Conservation (phyloP, 2,113 vertebrate genomes). For the Actinemys pallida region DNA sequence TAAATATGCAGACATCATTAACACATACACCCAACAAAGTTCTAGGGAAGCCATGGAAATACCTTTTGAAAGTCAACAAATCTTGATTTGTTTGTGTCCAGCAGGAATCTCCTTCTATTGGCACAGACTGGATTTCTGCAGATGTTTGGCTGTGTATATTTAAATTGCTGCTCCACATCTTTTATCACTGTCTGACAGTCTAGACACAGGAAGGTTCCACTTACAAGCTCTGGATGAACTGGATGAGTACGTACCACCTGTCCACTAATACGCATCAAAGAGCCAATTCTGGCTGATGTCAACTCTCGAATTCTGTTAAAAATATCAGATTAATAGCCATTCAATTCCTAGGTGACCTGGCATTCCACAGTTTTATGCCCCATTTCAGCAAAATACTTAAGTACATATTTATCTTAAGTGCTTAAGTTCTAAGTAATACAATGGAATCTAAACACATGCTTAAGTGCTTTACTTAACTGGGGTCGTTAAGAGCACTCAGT, state of each 20-base stretch:
- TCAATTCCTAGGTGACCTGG: background rate
- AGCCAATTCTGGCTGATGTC: conserved; percentile 92
- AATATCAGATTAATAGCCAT: background rate
- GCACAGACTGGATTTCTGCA: conserved; percentile 97
- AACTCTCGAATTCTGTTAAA: conserved; percentile 92
- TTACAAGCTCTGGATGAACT: conserved; percentile 96
- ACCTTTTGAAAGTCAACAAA: conserved; percentile 99
- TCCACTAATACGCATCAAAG: conserved; percentile 94
- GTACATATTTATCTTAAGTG: too few relatives aligned
- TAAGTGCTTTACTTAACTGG: background rate
- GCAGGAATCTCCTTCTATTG: conserved; percentile 94
- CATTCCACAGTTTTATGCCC: background rate
- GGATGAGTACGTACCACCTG: conserved; percentile 98
- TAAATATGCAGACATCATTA: accelerated
- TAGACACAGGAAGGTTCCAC: conserved; percentile 94
- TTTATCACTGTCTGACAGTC: conserved; percentile 95
- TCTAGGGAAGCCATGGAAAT: background rate
- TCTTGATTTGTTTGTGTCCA: conserved; percentile 98
- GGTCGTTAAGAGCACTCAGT: background rate
- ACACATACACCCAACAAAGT: background rate
- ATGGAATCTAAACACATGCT: background rate
- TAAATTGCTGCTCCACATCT: conserved; percentile 97
- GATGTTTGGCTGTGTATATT: conserved; percentile 96
- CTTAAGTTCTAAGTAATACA: background rate
- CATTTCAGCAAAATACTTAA: background rate